Evolutionary conservation across 2,888 invertebrate genomes (phyloP), one percentile per base, ranked within the genome.

Genomic region (Phortica okadai): DNA sequence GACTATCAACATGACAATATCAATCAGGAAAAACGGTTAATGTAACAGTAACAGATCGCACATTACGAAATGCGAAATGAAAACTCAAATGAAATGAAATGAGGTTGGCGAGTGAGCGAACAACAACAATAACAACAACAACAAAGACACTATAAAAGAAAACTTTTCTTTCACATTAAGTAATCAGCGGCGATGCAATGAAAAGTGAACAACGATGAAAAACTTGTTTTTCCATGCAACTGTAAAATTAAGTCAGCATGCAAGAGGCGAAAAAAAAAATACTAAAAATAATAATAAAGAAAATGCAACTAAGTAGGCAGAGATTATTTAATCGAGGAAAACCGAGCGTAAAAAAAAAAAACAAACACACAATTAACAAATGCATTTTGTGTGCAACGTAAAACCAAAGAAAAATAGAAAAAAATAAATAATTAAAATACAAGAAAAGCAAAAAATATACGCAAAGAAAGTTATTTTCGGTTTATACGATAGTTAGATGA

Each of bases 161-260:
- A 72, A 74, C 74, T 67, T 73, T 16, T 74, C 73, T 73, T 77
- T 62, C 42, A n/a, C 67, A 72, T 73, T 54, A 76, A 76, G 76
- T 73, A 70, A 70, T 69, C 45, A 56, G 33, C 8, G 64, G 41
- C 75, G 76, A 69, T 25, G 75, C 77, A 78, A 78, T 76, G 56
- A 62, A 62, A 62, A 62, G 25, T 16, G 21, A 75, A 70, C 56
- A 76, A 79, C 56, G 76, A 76, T 78, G 84, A 79, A 85, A 82
- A 87, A 88, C 85, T 82, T 80, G 86, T 87, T 88, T 66, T 84
- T 80, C 78, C 81, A 78, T 76, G 75, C 82, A 80, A 82, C 79
- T 79, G 66, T 73, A 80, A 86, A 86, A 85, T 86, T 84, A 85
- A 86, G 83, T 84, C 87, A 84, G 76, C 81, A 79, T 80, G 70